A percentile compares a stretch with the other conserved stretches of the same genome.
phyloP scores from a whole-genome alignment of 2,797 vertebrate species.

The Peromyscus attwateri region DNA sequence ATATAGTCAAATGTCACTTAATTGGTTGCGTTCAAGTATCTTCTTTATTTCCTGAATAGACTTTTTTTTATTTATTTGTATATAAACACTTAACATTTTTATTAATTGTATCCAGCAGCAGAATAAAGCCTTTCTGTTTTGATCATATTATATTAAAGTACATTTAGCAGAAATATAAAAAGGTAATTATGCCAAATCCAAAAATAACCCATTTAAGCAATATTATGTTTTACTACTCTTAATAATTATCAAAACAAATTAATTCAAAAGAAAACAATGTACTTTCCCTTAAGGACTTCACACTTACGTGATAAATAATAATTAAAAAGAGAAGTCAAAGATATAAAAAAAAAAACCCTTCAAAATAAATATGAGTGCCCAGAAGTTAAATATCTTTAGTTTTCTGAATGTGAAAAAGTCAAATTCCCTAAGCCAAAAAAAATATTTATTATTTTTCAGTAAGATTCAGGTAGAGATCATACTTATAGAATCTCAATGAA shows the following conservation, averaged over 20 bases:
- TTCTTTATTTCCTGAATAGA: not conserved
- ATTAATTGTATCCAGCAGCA: not conserved
- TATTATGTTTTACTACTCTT: not conserved
- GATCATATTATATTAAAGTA: not conserved
- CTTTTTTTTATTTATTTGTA: not conserved
- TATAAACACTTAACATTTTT: not conserved
- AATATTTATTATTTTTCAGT: not conserved
- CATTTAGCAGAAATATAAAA: not conserved
- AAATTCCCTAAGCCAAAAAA: not conserved
- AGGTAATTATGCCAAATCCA: not conserved
- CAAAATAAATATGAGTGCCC: not conserved
- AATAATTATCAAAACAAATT: not conserved
- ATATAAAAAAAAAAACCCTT: not conserved
- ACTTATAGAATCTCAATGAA: not conserved
- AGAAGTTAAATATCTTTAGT: not conserved
- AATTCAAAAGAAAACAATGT: not conserved
- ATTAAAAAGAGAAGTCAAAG: not conserved
- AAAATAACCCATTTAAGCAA: not conserved
- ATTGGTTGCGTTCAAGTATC: not conserved
- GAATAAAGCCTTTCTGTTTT: not conserved
- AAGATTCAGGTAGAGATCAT: not conserved
- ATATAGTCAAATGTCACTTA: not conserved
- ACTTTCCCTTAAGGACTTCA: not conserved
- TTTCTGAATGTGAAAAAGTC: not conserved
- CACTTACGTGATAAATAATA: not conserved